A percentile compares a stretch with the other conserved stretches of the same genome.
Evolutionary conservation across 1,140 invertebrate genomes (phyloP).

Genomic region (Drosophila athabasca): DNA sequence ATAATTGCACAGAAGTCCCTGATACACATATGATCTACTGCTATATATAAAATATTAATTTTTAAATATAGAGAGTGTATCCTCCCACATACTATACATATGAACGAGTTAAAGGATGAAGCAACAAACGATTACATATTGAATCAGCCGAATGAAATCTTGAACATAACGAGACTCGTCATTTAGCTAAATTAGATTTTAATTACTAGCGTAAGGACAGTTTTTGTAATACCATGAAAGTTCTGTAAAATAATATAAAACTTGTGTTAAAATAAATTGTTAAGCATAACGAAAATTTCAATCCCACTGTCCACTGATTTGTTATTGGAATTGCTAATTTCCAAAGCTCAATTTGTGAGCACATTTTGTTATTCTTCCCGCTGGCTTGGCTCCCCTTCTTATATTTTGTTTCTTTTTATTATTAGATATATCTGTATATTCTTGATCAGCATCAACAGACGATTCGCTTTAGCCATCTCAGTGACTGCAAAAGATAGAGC

Average conservation of each 20-base stretch:
- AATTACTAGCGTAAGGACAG: conserved; percentile 62
- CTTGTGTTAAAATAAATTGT: conserved; percentile 80
- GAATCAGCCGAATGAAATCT: conserved; percentile 53
- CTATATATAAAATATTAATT: conserved; percentile 33
- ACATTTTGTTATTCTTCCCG: too few relatives aligned
- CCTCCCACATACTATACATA: conserved; percentile 35
- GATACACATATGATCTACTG: conserved; percentile 26
- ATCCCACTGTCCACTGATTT: background rate
- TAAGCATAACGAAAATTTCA: conserved; percentile 55
- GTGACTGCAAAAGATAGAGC: too few relatives aligned
- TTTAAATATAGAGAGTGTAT: conserved; percentile 19
- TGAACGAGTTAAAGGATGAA: conserved; percentile 23
- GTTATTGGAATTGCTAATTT: too few relatives aligned
- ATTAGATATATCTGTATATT: too few relatives aligned
- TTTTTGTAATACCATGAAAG: conserved; percentile 73
- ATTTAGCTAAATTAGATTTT: conserved; percentile 72
- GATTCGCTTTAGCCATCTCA: too few relatives aligned
- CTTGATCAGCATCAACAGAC: too few relatives aligned
- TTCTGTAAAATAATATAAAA: conserved; percentile 73
- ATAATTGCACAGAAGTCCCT: conserved; percentile 52
- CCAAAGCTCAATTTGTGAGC: too few relatives aligned
- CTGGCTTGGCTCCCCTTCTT: too few relatives aligned
- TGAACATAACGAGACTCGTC: conserved; percentile 45
- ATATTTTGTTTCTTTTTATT: too few relatives aligned
- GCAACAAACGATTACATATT: conserved; percentile 39